These are phyloP conservation scores for Coboldia fuscipes DNA, from an alignment of 1,140 invertebrate genomes.

Conservation along the genomic window DNA sequence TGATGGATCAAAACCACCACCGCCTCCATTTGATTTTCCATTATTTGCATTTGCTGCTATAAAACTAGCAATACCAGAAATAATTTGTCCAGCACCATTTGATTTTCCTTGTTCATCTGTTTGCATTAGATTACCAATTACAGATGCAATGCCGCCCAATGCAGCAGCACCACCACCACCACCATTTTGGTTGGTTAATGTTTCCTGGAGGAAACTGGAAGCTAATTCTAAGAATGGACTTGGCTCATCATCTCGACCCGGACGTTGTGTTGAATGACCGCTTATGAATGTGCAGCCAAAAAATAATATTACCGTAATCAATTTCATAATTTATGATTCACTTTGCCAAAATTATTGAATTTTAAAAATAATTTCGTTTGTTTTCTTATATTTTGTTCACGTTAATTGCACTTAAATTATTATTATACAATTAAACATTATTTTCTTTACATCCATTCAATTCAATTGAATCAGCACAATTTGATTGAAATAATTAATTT, in stretches of 20 bases:
- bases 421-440: too few relatives aligned
- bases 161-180: conserved; percentile 17
- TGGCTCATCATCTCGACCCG: conserved; percentile 18
- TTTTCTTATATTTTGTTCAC: too few relatives aligned
- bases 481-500: too few relatives aligned
- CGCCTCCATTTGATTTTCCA: conserved; percentile 4
- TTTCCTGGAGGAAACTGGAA: conserved; percentile 28
- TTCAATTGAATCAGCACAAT: too few relatives aligned
- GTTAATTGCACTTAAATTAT: too few relatives aligned
- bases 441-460: too few relatives aligned
- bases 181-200: conserved; percentile 23
- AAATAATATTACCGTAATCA: too few relatives aligned
- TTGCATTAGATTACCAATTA: conserved; percentile 32
- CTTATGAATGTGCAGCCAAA: too few relatives aligned
- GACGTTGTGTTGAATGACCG: conserved; percentile 8
- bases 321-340: too few relatives aligned
- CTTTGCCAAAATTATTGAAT: too few relatives aligned
- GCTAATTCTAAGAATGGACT: conserved; percentile 31
- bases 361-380: too few relatives aligned
- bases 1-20: conserved; percentile 20
- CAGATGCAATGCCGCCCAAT: conserved; percentile 16
- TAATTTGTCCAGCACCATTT: conserved; percentile 19
- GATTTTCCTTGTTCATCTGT: conserved; percentile 19
- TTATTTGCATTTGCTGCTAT: conserved; percentile 9
- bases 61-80: conserved; percentile 21